Conservation (phyloP, 2,797 vertebrate genomes). For the Glyptemys insculpta region DNA sequence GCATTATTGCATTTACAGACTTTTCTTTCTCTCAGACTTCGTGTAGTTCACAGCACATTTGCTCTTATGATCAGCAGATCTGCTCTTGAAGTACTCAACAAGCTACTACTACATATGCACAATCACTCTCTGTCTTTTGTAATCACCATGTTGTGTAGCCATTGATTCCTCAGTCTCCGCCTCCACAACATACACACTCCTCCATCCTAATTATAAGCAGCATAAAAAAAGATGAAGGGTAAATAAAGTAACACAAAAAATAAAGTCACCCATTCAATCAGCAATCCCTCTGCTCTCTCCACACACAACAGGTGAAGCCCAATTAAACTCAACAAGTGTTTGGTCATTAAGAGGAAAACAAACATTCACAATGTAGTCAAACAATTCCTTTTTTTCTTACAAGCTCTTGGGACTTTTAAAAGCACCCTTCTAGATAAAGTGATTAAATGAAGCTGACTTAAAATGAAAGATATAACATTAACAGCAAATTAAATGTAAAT, state of each 20-base stretch:
- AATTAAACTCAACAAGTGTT: neutral
- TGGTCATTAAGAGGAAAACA: neutral
- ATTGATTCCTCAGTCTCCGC: neutral
- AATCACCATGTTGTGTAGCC: neutral
- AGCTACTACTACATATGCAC: neutral
- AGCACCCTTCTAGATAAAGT: neutral
- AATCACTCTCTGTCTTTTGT: neutral
- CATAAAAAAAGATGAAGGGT: neutral
- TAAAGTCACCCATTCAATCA: neutral
- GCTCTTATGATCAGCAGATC: accelerated
- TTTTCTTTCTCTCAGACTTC: neutral
- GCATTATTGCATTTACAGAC: neutral
- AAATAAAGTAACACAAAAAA: neutral
- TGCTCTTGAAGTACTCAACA: neutral
- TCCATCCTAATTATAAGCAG: neutral
- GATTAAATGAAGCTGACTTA: neutral
- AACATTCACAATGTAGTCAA: neutral
- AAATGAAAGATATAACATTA: neutral
- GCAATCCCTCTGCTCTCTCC: neutral
- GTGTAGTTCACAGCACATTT: neutral
- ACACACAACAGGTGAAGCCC: neutral
- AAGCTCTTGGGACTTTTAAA: constrained; percentile 6
- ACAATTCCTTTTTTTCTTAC: neutral
- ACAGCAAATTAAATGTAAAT: neutral
- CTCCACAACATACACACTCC: neutral